A percentile compares a stretch with the other conserved stretches of the same genome.
Evolutionary conservation across 2,797 vertebrate species (phyloP).

Genomic region (Sebastiscus tertius): DNA sequence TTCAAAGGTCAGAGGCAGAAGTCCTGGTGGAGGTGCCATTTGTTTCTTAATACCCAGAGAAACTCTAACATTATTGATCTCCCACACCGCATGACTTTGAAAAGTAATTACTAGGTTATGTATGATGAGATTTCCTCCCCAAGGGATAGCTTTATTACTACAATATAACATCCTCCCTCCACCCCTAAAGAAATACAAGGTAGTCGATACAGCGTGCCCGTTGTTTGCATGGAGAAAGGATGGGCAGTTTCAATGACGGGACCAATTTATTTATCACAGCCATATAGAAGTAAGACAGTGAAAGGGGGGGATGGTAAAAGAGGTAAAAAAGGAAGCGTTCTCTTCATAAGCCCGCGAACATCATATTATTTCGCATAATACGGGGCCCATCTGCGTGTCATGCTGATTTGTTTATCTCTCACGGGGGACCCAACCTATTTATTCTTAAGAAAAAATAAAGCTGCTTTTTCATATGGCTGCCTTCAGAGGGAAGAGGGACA

Average conservation of each 20-base stretch:
- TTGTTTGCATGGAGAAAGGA: slow-evolving; percentile 50
- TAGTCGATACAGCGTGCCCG: slow-evolving; percentile 35
- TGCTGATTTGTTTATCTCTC: slow-evolving; percentile 46
- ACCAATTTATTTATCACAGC: slow-evolving; percentile 36
- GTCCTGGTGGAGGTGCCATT: slow-evolving; percentile 57
- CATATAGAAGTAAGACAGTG: background rate
- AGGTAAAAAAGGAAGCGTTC: background rate
- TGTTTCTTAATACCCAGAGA: slow-evolving; percentile 61
- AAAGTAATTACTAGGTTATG: slow-evolving; percentile 75
- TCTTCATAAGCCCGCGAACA: slow-evolving; percentile 2
- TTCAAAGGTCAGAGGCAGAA: slow-evolving; percentile 63
- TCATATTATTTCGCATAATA: slow-evolving; percentile 26
- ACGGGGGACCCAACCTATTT: slow-evolving; percentile 36
- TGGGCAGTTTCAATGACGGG: slow-evolving; percentile 20
- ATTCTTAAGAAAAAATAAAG: slow-evolving; percentile 50
- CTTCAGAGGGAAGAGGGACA: background rate
- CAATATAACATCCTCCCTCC: slow-evolving; percentile 58
- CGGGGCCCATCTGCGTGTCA: slow-evolving; percentile 18
- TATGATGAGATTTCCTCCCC: slow-evolving; percentile 64
- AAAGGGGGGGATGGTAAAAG: background rate
- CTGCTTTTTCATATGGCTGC: slow-evolving; percentile 20
- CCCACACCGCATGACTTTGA: slow-evolving; percentile 60
- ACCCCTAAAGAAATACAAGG: slow-evolving; percentile 49
- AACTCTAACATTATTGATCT: slow-evolving; percentile 71
- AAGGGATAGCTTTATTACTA: slow-evolving; percentile 66